Base-by-base conservation (phyloP, 2,888 invertebrate species). In the Standfussiana lucernea region DNA sequence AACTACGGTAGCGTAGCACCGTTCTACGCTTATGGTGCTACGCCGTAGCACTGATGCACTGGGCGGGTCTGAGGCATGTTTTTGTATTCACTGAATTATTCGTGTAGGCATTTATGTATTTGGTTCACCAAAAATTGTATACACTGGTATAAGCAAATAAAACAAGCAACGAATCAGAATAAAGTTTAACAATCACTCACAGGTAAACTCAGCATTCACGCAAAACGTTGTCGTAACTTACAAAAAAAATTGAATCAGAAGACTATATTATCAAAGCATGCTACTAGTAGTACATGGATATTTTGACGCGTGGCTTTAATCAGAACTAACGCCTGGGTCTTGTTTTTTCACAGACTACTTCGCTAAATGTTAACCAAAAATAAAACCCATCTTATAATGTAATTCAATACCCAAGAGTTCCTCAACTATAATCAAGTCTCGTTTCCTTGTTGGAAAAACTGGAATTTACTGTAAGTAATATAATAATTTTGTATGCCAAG, bases 1-100 rank as follows among this genome's bases (percentile, higher is more conserved):
- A 24, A 7, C 40, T 64, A n/a, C 15, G n/a, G 21, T 21, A 21
- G n/a, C 64, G 64, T 40, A n/a, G 64, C 40, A 40, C 13, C 15
- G 2, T n/a, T 11, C 64, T 64, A 64, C 37, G 64, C 3, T 8
- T 15, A 8, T 18, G 3, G 10, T 18, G 61, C 76, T 75, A 75
- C 76, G 76, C 47, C 61, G 61, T 76, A 76, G 75, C 61, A 47
- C 7, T 32, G 18, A 32, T 18, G 24, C 0, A 56, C 18, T 75
- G 13, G 37, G 75, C 11, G 7, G 24, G 15, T n/a, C n/a, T 28
- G 21, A 40, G 1, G 18, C 11, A 18, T 2, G 18, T 18, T 32
- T 32, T 32, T 18, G 59, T 32, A 59, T 18, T 32, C 28, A 28
- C 13, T 15, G 28, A 56, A 13, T 28, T 56, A 15, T 6, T 56